Base-by-base conservation (phyloP, 2,888 invertebrate species). In the Parascotia fuliginaria region DNA sequence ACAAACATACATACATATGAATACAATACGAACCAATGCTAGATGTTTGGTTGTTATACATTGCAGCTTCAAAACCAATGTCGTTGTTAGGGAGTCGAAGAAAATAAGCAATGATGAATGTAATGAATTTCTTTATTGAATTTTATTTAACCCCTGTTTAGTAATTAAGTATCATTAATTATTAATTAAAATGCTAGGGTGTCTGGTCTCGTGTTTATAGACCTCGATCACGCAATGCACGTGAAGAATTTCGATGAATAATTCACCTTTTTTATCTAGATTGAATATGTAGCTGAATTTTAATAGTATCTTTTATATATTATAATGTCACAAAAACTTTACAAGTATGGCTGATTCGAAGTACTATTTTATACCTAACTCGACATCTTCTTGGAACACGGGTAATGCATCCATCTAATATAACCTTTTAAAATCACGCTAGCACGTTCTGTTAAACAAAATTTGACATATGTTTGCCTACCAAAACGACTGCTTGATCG, bases 1-100 rank as follows among this genome's bases (percentile, higher is more conserved):
- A 77, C 79, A 85, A 85, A 77, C 47, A 43, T 40, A 53, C 36
- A 36, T 34, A 39, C 11, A 27, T 27, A 13, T n/a, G 1, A 24
- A 14, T 41, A 28, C 11, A 9, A 27, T 44, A 16, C 42, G 42
- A 3, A 33, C 58, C 56, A 39, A 51, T 47, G 54, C 32, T 39
- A 49, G 43, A 22, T 48, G 34, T 45, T 41, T 1, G 3, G 2
- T 54, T 41, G 32, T 16, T 37, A 38, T 54, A 46, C 38, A 51
- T 32, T 39, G 41, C n/a, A 6, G 7, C 7, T 24, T 24, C 24
- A 24, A 24, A 3, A 24, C 3, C 24, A 7, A 7, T 7, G 7
- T 7, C 1, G 1, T 24, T 24, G 7, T 6, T 6, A 6, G 24
- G 1, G 7, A 7, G 7, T 1, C 24, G 4, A 41, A 38, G 40